Evolutionary conservation across 2,113 vertebrate genomes (phyloP).

Genomic region (chimpanzee (Pan troglodytes)): NHGRI_mPanTro3-v2.1_pri NC_072412.2:32132501-32133000

Average conservation of each 20-base stretch:
- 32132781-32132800: background rate
- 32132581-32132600: background rate
- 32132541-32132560: background rate
- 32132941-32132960: background rate
- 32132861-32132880: background rate
- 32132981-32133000: background rate
- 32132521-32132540: background rate
- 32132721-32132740: background rate
- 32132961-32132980: background rate
- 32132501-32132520: rapidly evolving
- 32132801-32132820: no score
- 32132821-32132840: background rate
- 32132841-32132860: background rate
- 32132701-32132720: background rate
- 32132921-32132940: background rate
- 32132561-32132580: background rate
- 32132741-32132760: background rate
- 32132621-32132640: background rate
- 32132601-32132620: background rate
- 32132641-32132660: background rate
- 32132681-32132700: background rate
- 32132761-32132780: background rate
- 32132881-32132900: background rate
- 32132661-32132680: background rate
- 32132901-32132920: background rate